Percentiles rank a stretch among this genome's conserved stretches.
phyloP scores from a whole-genome alignment of 1,140 invertebrate species.

The Melanaphis sacchari region DNA sequence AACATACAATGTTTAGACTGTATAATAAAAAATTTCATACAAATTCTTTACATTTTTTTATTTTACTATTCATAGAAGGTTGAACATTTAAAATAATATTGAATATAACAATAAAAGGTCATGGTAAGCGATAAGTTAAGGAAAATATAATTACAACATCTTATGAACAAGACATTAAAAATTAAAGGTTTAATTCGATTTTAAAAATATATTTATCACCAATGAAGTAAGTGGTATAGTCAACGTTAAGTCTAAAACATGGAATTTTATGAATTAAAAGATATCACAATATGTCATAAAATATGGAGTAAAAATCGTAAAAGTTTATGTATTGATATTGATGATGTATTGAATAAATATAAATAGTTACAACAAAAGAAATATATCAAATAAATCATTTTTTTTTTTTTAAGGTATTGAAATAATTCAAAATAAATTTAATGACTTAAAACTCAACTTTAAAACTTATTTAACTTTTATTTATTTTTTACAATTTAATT shows the following conservation, averaged over 20 bases:
- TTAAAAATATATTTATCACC: background rate
- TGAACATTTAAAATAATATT: background rate
- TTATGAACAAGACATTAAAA: background rate
- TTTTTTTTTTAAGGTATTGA: background rate
- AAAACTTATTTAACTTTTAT: no score
- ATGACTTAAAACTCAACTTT: background rate
- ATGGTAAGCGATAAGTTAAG: background rate
- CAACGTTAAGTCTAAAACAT: background rate
- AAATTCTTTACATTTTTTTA: background rate
- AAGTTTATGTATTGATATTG: no score
- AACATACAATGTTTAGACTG: no score
- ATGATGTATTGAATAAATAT: no score
- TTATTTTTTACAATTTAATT: no score
- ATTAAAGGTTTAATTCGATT: background rate
- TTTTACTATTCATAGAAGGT: background rate
- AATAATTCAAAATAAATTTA: background rate
- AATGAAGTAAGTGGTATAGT: background rate
- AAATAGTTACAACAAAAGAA: no score
- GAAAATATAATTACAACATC: background rate
- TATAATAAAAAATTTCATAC: no score
- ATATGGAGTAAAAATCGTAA: background rate
- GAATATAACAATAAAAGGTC: background rate
- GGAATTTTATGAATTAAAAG: background rate
- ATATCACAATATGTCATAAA: background rate
- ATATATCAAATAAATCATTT: background rate